Conservation (phyloP, 2,888 invertebrate species). For the Mimas tiliae region DNA sequence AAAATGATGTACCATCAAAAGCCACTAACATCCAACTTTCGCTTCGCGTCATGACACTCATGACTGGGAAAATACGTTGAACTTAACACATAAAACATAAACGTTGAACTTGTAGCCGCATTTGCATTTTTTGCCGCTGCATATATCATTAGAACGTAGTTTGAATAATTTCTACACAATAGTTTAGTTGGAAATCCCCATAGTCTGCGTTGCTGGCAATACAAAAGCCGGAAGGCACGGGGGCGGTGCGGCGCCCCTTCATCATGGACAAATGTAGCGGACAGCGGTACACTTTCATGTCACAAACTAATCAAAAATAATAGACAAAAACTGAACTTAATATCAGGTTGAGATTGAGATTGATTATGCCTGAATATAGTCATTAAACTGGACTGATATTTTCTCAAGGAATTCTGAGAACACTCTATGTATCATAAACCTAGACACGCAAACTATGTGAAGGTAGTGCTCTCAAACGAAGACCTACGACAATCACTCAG, state of each 20-base stretch:
- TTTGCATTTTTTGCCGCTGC: slow-evolving; percentile 35
- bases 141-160: slow-evolving; percentile 39
- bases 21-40: background rate
- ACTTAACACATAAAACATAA: background rate
- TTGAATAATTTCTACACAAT: slow-evolving; percentile 35
- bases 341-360: slow-evolving; percentile 31
- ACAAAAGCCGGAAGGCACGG: slow-evolving; percentile 53
- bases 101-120: slow-evolving; percentile 10
- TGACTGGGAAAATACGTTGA: slow-evolving; percentile 20
- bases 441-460: background rate
- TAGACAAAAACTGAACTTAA: slow-evolving; percentile 29
- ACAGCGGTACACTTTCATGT: slow-evolving; percentile 32
- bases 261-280: slow-evolving; percentile 35
- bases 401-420: slow-evolving; percentile 16
- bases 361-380: slow-evolving; percentile 30
- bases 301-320: slow-evolving; percentile 30
- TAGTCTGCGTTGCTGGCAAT: slow-evolving; percentile 23
- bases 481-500: background rate
- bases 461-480: slow-evolving; percentile 10
- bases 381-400: slow-evolving; percentile 28
- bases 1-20: slow-evolving; percentile 5
- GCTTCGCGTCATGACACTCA: slow-evolving; percentile 9
- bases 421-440: slow-evolving; percentile 4
- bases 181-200: slow-evolving; percentile 32
- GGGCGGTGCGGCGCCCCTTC: slow-evolving; percentile 39